phyloP scores from a whole-genome alignment of 2,888 invertebrate genomes.

The Eurytoma adleriae region DNA sequence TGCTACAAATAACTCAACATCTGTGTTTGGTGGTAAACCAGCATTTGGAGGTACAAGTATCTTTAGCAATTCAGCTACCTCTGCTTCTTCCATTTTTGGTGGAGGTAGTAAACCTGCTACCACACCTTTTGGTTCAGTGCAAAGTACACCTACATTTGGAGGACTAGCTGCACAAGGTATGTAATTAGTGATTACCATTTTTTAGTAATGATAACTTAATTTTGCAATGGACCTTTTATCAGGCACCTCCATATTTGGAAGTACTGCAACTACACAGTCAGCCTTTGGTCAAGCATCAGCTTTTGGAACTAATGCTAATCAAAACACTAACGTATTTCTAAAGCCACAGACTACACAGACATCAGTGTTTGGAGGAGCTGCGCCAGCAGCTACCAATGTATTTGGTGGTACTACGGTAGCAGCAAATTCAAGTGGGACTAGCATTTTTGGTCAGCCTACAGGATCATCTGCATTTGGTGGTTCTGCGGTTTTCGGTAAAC shows the following conservation, averaged over 20 bases:
- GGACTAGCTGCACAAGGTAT: slow-evolving; percentile 55
- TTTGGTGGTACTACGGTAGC: slow-evolving; percentile 57
- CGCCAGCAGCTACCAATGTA: slow-evolving; percentile 57
- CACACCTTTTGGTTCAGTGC: slow-evolving; percentile 61
- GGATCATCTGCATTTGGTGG: slow-evolving; percentile 67
- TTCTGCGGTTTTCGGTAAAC: slow-evolving; percentile 67
- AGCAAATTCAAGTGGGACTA: slow-evolving; percentile 17
- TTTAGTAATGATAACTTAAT: no score
- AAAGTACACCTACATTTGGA: slow-evolving; percentile 62
- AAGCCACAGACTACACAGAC: slow-evolving; percentile 64
- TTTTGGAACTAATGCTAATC: slow-evolving; percentile 58
- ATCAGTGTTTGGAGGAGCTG: slow-evolving; percentile 64
- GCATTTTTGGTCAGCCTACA: slow-evolving; percentile 45
- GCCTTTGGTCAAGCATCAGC: slow-evolving; percentile 64
- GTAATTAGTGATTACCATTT: not conserved
- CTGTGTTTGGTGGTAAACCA: slow-evolving; percentile 68
- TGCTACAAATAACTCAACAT: slow-evolving; percentile 53
- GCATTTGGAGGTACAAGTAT: slow-evolving; percentile 64
- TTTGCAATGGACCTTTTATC: not conserved
- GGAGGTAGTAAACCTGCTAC: slow-evolving; percentile 57
- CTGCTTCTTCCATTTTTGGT: slow-evolving; percentile 66
- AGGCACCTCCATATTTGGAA: slow-evolving; percentile 64
- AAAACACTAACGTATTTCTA: slow-evolving; percentile 62
- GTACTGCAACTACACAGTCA: slow-evolving; percentile 58
- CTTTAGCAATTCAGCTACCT: slow-evolving; percentile 61